A percentile compares a stretch with the other conserved stretches of the same genome.
phyloP scores from a whole-genome alignment of 1,140 invertebrate genomes.

The Tribolium madens region DNA sequence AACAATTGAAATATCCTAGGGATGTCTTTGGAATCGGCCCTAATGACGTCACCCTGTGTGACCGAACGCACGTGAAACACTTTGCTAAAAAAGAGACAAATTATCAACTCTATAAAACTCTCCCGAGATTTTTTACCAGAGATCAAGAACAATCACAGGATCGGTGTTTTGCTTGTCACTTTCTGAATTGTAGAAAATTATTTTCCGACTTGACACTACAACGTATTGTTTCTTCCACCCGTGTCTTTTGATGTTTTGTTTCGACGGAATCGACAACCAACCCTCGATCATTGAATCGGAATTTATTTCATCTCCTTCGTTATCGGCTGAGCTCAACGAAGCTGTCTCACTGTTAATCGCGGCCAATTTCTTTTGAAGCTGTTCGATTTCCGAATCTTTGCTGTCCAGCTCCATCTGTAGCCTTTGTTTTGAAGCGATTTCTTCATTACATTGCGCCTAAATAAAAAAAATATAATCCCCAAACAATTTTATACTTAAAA shows the following conservation, averaged over 20 bases:
- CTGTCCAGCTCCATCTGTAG: slow-evolving; percentile 96
- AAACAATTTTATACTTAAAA: slow-evolving; percentile 7
- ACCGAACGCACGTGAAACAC: slow-evolving; percentile 98
- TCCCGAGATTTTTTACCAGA: slow-evolving; percentile 76
- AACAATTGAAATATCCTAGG: slow-evolving; percentile 98
- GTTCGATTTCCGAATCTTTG: slow-evolving; percentile 96
- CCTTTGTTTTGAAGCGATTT: slow-evolving; percentile 77
- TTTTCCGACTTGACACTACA: slow-evolving; percentile 95
- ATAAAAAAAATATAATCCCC: slow-evolving; percentile 45
- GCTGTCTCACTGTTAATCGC: slow-evolving; percentile 87
- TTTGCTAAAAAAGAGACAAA: slow-evolving; percentile 79
- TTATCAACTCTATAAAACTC: slow-evolving; percentile 28
- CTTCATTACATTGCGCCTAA: slow-evolving; percentile 72
- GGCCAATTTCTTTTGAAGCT: slow-evolving; percentile 85
- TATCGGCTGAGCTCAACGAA: slow-evolving; percentile 90
- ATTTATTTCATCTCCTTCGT: slow-evolving; percentile 78
- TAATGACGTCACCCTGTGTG: slow-evolving; percentile 98
- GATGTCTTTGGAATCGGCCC: slow-evolving; percentile 98
- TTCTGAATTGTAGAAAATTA: slow-evolving; percentile 97
- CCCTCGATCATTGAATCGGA: slow-evolving; percentile 87
- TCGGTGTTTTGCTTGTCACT: slow-evolving; percentile 95
- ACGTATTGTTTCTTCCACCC: slow-evolving; percentile 98
- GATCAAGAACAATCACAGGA: slow-evolving; percentile 93
- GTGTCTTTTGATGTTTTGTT: slow-evolving; percentile 94
- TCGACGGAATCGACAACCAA: slow-evolving; percentile 95